These are phyloP conservation scores for Callocephalon fimbriatum DNA, from an alignment of 2,113 vertebrate genomes.

Conservation along the genomic window DNA sequence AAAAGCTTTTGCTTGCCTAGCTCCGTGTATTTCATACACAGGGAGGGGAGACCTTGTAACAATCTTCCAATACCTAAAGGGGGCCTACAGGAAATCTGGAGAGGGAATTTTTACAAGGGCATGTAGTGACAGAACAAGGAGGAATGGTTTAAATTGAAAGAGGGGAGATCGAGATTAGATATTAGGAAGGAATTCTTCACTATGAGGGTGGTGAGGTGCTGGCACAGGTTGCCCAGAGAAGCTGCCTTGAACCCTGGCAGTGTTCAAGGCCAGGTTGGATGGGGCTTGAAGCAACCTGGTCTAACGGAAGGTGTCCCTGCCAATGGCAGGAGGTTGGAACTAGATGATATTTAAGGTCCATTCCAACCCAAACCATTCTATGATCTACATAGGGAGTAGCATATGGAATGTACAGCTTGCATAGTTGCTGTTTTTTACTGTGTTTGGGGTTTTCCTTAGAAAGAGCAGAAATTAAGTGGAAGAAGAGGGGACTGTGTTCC, in stretches of 20 bases:
- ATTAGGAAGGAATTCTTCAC: neutral
- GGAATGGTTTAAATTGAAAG: neutral
- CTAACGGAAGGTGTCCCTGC: neutral
- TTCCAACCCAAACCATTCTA: neutral
- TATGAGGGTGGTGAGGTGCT: neutral
- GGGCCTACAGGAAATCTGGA: neutral
- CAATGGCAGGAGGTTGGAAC: neutral
- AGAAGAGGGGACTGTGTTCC: neutral
- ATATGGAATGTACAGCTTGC: neutral
- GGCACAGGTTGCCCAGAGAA: neutral
- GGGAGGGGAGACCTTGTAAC: neutral
- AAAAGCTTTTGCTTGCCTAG: conserved; percentile 14
- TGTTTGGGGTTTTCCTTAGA: neutral
- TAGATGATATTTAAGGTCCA: neutral
- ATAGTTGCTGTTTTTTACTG: neutral
- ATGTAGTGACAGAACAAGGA: neutral
- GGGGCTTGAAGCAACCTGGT: neutral
- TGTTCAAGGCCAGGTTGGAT: neutral
- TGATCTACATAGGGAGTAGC: neutral
- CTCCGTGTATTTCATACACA: neutral
- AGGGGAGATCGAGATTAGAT: neutral
- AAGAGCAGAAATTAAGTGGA: neutral
- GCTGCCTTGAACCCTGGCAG: neutral
- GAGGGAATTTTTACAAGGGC: neutral
- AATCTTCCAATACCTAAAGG: neutral